phyloP scores from a whole-genome alignment of 2,113 vertebrate species.

The Dicaeum eximium region DNA sequence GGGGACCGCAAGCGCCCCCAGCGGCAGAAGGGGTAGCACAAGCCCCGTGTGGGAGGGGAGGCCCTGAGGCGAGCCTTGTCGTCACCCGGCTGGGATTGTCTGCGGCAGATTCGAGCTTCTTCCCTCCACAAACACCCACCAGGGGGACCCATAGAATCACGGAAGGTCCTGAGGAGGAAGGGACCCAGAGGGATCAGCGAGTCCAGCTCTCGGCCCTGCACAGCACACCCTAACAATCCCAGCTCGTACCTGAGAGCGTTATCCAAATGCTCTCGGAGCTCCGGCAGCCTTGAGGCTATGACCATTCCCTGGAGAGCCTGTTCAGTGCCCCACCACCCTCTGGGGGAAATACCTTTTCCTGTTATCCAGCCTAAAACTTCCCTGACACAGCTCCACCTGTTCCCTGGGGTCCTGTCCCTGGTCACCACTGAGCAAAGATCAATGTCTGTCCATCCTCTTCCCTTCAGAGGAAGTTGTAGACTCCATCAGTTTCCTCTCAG shows the following conservation, averaged over 20 bases:
- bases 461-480: neutral
- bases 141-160: no score
- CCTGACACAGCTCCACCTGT: neutral
- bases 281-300: neutral
- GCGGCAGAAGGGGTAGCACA: neutral
- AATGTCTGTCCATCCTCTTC: no score
- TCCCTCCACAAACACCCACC: neutral
- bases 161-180: neutral
- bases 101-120: neutral
- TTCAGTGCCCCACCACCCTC: fast-evolving
- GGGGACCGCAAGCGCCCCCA: neutral
- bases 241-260: fast-evolving
- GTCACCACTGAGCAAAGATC: neutral
- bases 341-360: neutral
- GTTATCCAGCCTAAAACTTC: neutral
- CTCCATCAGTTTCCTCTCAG: neutral
- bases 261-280: neutral
- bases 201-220: no score
- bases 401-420: neutral
- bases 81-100: fast-evolving
- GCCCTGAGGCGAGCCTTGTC: fast-evolving
- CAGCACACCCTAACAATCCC: neutral
- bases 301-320: neutral
- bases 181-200: neutral
- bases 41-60: fast-evolving